Percentiles rank a stretch among this genome's conserved stretches.
Conservation (phyloP, 30 jellyfish, hydroid and myxozoan species). For the Cassiopea andromeda region DNA sequence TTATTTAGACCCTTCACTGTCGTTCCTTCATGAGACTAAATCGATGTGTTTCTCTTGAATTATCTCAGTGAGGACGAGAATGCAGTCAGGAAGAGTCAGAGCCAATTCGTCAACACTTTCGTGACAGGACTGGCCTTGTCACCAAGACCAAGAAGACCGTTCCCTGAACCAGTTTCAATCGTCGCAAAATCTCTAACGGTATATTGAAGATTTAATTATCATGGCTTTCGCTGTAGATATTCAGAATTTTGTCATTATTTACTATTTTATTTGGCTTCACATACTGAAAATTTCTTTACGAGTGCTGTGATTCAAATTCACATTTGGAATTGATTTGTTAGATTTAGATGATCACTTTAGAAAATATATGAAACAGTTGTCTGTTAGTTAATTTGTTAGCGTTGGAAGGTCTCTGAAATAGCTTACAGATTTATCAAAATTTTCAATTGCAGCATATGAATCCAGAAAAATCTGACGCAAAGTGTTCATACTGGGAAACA, state of each 20-base stretch:
- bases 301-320: too few species aligned
- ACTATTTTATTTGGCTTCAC: neutral
- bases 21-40: too few species aligned
- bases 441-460: constrained; percentile 37
- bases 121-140: constrained; percentile 61
- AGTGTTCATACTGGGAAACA: constrained; percentile 63
- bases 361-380: too few species aligned
- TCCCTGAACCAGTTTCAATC: constrained; percentile 68
- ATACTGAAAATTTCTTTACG: too few species aligned
- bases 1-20: too few species aligned
- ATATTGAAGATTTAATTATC: neutral
- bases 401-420: too few species aligned
- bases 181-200: constrained; percentile 51
- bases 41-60: neutral
- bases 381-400: too few species aligned
- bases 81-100: neutral
- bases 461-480: constrained; percentile 46
- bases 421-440: neutral
- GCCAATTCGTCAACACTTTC: constrained; percentile 54
- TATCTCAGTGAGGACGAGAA: constrained; percentile 18
- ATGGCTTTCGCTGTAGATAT: neutral
- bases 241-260: neutral
- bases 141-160: constrained; percentile 62
- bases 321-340: too few species aligned
- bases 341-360: too few species aligned